A percentile compares a stretch with the other conserved stretches of the same genome.
These are phyloP conservation scores for Drosophila aff. DNA, from an alignment of 1,140 invertebrate genomes.

Conservation along the genomic window DNA sequence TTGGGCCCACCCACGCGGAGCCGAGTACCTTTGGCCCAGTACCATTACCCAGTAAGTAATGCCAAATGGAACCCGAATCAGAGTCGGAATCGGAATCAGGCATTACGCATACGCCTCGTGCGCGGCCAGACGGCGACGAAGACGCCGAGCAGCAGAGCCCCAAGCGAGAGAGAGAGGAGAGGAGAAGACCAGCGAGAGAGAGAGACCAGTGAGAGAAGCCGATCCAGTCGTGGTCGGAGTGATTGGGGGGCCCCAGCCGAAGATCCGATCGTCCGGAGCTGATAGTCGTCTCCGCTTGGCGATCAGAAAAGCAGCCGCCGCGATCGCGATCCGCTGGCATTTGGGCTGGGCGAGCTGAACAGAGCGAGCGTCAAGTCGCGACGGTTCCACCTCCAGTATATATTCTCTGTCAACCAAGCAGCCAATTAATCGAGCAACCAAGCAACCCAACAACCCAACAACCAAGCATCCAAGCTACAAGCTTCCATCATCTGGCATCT, in stretches of 20 bases:
- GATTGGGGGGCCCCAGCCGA: conserved; percentile 1
- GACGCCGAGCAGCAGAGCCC: neutral
- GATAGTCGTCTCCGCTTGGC: conserved; percentile 21
- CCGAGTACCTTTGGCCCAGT: conserved; percentile 22
- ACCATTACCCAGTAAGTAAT: conserved; percentile 5
- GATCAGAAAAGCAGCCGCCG: conserved; percentile 19
- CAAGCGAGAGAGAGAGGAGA: neutral
- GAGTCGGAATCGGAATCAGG: conserved; percentile 1
- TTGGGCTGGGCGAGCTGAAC: conserved; percentile 35
- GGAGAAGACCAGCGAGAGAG: neutral
- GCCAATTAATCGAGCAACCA: neutral
- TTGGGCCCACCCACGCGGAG: conserved; percentile 31
- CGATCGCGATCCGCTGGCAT: conserved; percentile 21
- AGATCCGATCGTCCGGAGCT: conserved; percentile 8
- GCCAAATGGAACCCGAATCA: conserved; percentile 1
- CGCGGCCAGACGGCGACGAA: conserved; percentile 1
- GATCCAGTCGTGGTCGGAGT: neutral
- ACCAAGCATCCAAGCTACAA: neutral
- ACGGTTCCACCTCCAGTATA: neutral
- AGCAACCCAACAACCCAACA: neutral
- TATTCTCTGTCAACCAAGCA: neutral
- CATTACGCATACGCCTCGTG: conserved; percentile 59
- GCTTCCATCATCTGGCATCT: conserved; percentile 5
- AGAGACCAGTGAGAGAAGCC: neutral
- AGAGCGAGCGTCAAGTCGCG: conserved; percentile 35